These are phyloP conservation scores for Zootermopsis nevadensis DNA, from an alignment of 2,888 invertebrate genomes.

Conservation along the genomic window DNA sequence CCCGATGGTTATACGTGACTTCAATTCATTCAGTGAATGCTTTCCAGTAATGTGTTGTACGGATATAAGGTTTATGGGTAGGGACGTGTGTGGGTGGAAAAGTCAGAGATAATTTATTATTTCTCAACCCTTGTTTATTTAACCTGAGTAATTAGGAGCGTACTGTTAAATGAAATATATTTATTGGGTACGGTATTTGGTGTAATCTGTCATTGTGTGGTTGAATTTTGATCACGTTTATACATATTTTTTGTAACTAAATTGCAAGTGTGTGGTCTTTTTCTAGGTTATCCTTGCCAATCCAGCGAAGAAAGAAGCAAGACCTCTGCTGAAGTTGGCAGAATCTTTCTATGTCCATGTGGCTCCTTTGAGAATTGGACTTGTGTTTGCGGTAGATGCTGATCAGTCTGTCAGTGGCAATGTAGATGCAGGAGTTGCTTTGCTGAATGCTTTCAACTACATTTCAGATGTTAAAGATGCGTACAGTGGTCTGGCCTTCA, in stretches of 20 bases:
- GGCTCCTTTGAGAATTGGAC: slow-evolving; percentile 89
- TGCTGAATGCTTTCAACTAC: slow-evolving; percentile 91
- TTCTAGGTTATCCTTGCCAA: slow-evolving; percentile 85
- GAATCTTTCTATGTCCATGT: slow-evolving; percentile 93
- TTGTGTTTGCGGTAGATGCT: slow-evolving; percentile 80
- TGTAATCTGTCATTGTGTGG: too few relatives aligned
- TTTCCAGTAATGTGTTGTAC: too few relatives aligned
- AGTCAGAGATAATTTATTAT: too few relatives aligned
- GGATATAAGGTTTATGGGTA: too few relatives aligned
- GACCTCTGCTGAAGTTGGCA: slow-evolving; percentile 83
- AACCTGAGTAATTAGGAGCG: too few relatives aligned
- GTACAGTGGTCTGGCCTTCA: slow-evolving; percentile 82
- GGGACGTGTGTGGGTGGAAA: too few relatives aligned
- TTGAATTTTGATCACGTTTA: not conserved
- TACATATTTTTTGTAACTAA: not conserved
- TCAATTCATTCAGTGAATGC: not conserved
- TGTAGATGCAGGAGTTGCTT: slow-evolving; percentile 82
- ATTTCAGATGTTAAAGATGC: slow-evolving; percentile 81
- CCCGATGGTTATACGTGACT: not conserved
- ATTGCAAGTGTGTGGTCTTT: not conserved
- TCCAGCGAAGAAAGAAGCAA: slow-evolving; percentile 76
- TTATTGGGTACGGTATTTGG: too few relatives aligned
- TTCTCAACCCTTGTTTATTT: too few relatives aligned
- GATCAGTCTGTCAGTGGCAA: slow-evolving; percentile 68
- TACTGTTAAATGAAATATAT: too few relatives aligned